A percentile compares a stretch with the other conserved stretches of the same genome.
Conservation (phyloP, 1,140 invertebrate species). For the Orchestia grillus region DNA sequence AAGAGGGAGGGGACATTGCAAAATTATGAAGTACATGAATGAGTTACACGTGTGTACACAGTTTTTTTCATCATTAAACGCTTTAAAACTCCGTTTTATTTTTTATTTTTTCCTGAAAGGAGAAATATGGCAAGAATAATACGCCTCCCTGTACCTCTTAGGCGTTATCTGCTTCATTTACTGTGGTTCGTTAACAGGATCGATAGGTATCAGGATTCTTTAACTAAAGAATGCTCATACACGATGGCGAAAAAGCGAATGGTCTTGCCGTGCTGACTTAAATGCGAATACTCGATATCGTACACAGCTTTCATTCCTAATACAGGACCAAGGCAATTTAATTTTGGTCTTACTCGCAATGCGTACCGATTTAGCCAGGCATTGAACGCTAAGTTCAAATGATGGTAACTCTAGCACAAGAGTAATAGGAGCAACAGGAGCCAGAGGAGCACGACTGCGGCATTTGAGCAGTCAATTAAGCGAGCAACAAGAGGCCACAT, state of each 20-base stretch:
- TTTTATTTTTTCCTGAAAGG: not conserved
- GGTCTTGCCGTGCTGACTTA: not conserved
- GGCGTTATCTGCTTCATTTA: not conserved
- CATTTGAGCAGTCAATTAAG: conserved; percentile 27
- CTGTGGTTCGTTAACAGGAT: not conserved
- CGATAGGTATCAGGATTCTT: not conserved
- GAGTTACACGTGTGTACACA: not conserved
- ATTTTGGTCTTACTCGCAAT: not conserved
- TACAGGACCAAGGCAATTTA: not conserved
- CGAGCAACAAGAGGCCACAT: conserved; percentile 17
- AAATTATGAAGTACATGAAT: not conserved
- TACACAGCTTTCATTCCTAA: not conserved
- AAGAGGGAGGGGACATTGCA: not conserved
- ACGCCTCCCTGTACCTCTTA: not conserved
- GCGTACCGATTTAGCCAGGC: not conserved
- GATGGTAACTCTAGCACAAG: not conserved
- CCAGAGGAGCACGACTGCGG: not conserved
- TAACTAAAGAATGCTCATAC: not conserved
- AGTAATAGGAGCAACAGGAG: conserved; percentile 1
- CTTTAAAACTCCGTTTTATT: not conserved
- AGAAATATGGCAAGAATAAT: too few species aligned
- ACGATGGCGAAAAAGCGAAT: not conserved
- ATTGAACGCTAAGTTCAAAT: not conserved
- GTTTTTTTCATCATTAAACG: not conserved
- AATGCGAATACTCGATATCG: not conserved